Base-by-base conservation (phyloP, 1,140 invertebrate species). In the Sinonovacula constricta region DNA sequence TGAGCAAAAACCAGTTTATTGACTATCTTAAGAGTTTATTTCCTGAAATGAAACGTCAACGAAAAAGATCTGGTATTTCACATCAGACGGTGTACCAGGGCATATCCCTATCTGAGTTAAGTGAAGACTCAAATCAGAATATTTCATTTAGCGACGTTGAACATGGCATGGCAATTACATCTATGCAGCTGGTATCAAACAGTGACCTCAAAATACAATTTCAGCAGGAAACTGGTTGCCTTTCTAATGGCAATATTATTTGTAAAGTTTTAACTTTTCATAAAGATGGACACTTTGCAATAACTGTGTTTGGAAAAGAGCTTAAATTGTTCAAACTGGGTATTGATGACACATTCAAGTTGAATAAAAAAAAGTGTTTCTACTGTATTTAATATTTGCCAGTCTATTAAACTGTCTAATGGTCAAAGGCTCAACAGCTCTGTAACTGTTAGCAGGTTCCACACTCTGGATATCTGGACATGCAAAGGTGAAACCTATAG, bases 371-470 rank as follows among this genome's bases (percentile, higher is more conserved):
- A 54, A 22, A 30, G 18, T 39, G 18, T 62, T 36, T 12, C 49
- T 7, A 49, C 56, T 33, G 45, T 15, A 3, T 31, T 10, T 33
- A 7, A 53, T 18, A 30, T 24, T 12, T 18, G n/a, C 26, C 18
- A 53, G 26, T 24, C 26, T 53, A 53, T 53, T n/a, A 53, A 24
- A 24, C 26, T 53, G 51, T 53, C 18, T 24, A 59, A 71, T 71
- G 31, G 34, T 10, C 18, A 71, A 10, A 10, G 18, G 30, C n/a
- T 45, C 2, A 24, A 26, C 3, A 70, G 57, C 36, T 30, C 67
- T 24, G n/a, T 70, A 14, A 34, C 28, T 28, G 49, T 56, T 18
- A 15, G 54, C 30, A 34, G n/a, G 2, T 39, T 53, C 39, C 18
- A 12, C 0, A 70, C 53, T 1, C 57, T 39, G 67, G 18, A 54